phyloP scores from a whole-genome alignment of 2,888 invertebrate species.

The Vesta saturnalis region DNA sequence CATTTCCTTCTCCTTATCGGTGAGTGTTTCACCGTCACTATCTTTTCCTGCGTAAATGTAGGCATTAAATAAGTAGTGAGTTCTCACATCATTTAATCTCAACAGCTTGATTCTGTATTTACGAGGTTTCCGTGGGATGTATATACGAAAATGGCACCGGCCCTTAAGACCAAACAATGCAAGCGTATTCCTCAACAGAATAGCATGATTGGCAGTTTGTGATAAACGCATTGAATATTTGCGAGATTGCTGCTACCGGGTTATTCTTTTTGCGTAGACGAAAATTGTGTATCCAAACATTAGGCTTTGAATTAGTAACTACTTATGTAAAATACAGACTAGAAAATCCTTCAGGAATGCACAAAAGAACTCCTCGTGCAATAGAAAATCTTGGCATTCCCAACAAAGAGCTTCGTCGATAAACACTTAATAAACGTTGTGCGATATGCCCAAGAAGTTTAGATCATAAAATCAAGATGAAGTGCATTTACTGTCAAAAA shows the following conservation, averaged over 20 bases:
- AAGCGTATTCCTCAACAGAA: slow-evolving; percentile 11
- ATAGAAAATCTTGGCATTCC: too few species aligned
- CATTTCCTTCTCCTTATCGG: neutral
- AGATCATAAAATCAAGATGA: too few species aligned
- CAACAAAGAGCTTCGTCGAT: too few species aligned
- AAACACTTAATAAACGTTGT: too few species aligned
- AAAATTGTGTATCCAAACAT: too few species aligned
- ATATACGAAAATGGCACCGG: slow-evolving; percentile 31
- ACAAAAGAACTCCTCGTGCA: too few species aligned
- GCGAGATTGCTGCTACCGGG: neutral
- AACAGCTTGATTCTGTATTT: slow-evolving; percentile 45
- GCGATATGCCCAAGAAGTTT: too few species aligned
- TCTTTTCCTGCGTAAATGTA: neutral
- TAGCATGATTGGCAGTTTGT: neutral
- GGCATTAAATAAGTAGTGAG: slow-evolving; percentile 2
- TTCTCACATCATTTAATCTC: neutral
- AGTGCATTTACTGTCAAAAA: too few species aligned
- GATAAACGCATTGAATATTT: slow-evolving; percentile 1
- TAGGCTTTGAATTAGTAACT: too few species aligned
- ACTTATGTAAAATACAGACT: too few species aligned
- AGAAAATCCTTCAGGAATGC: too few species aligned
- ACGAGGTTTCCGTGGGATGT: slow-evolving; percentile 45
- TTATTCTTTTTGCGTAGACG: neutral
- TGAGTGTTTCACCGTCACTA: neutral
- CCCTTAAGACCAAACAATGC: slow-evolving; percentile 31